Evolutionary conservation across 2,888 invertebrate species (phyloP).

Genomic region (Tenthredo livida): DNA sequence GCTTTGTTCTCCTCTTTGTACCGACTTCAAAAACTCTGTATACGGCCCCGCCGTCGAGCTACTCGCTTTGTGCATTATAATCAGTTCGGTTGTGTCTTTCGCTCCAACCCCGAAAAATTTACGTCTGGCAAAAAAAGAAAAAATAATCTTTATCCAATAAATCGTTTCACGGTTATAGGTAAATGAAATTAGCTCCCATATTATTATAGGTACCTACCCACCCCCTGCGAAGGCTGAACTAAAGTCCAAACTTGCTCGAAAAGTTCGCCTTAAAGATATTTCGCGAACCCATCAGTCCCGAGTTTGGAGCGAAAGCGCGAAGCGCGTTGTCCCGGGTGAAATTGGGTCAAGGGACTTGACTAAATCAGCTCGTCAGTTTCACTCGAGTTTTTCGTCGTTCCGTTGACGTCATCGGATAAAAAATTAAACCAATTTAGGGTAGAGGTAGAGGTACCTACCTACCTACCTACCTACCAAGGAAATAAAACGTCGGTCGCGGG

Average conservation of each 20-base stretch:
- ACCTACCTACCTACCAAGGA: slow-evolving; percentile 16
- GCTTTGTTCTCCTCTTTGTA: slow-evolving; percentile 10
- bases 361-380: slow-evolving; percentile 33
- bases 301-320: background rate
- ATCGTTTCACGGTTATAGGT: background rate
- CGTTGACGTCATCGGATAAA: slow-evolving; percentile 32
- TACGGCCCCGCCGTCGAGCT: background rate
- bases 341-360: slow-evolving; percentile 45
- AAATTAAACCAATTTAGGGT: slow-evolving; percentile 21
- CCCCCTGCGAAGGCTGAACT: background rate
- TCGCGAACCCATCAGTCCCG: background rate
- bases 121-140: background rate
- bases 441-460: background rate
- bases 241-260: background rate
- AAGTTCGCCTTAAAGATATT: background rate
- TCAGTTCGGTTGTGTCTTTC: background rate
- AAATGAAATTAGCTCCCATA: background rate
- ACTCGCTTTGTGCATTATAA: slow-evolving; percentile 3
- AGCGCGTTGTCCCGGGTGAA: slow-evolving; percentile 10
- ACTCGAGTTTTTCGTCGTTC: slow-evolving; percentile 16
- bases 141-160: background rate
- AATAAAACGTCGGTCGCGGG: background rate
- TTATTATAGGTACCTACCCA: too few relatives aligned
- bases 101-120: background rate
- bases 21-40: background rate